Evolutionary conservation across 2,113 vertebrate genomes (phyloP).

Genomic region (Riparia riparia): DNA sequence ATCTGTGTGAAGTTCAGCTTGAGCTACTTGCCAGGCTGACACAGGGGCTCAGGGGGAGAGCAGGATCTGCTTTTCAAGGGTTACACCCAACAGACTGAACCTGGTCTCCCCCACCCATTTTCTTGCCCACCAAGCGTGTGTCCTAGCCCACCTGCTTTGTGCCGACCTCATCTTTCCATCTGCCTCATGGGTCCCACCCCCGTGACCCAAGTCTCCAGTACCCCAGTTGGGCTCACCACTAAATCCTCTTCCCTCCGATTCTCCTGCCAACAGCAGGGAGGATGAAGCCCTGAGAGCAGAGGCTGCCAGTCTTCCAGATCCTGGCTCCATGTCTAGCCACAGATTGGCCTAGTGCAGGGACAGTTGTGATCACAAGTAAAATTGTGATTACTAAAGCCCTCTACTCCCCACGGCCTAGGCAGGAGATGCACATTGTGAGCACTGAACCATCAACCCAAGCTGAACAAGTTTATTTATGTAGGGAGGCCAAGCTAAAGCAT

Average conservation of each 20-base stretch:
- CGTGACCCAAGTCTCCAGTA: background rate
- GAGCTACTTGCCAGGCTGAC: background rate
- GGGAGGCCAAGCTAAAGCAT: background rate
- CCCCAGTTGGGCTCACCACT: background rate
- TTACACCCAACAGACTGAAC: background rate
- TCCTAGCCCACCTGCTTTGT: background rate
- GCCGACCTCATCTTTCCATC: background rate
- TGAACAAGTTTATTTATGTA: slow-evolving; percentile 20
- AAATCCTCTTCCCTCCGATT: background rate
- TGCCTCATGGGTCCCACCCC: background rate
- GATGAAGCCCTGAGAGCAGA: accelerated
- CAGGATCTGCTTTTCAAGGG: background rate
- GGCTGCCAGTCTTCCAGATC: background rate
- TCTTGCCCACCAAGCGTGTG: background rate
- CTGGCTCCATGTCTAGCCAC: background rate
- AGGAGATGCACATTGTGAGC: background rate
- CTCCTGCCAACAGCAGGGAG: background rate
- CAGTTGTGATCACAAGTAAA: background rate
- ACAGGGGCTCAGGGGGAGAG: background rate
- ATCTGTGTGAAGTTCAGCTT: background rate
- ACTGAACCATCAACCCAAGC: background rate
- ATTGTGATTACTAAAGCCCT: background rate
- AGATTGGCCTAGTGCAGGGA: background rate
- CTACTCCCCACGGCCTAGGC: background rate
- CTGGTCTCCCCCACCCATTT: background rate